Evolutionary conservation across 2,797 vertebrate genomes (phyloP), one percentile per base, ranked within the genome.

Genomic region (Hemitrygon akajei): DNA sequence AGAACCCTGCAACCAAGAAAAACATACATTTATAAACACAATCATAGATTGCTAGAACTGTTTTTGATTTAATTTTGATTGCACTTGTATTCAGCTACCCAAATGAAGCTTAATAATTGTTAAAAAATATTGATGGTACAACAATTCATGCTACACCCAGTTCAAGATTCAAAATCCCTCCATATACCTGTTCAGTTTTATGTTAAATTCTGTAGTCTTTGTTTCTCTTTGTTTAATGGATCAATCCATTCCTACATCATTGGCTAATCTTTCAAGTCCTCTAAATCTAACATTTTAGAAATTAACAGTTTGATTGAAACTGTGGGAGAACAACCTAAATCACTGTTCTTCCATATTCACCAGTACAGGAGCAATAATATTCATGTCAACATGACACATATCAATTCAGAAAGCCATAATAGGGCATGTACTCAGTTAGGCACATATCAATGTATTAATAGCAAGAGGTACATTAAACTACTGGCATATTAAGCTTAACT

Each of bases 1-100:
- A 98, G 96, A 94, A 95, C 97, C 96, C 98, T 99, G 95, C 87
- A 94, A 94, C 80, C 93, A 56, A 94, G 94, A 47, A 2, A 75
- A 75, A 84, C 47, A 91, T 71, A 76, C 40, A 93, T 7, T 93
- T 7, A 75, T 75, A 76, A 76, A 47, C 89, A 91, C 34, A 75
- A 75, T 71, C 69, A 92, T 40, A 66, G 34, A 93, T 14, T 71
- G 66, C 75, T 56, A 5, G 27, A 75, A 22, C 56, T 47, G 34
- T 16, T 71, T 40, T 40, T 92, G 69, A 92, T 56, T n/a, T 92
- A 25, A 71, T 40, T 40, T 71, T 37, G 34, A 71, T 34, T 40
- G 30, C 37, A 71, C 0, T 91, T 84, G 7, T 86, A 18, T 63
- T 60, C 30, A 87, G 58, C 12, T 63, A 63, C 22, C 27, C 7